Evolutionary conservation across 2,888 invertebrate species (phyloP).

Genomic region (Desoria tigrina): DNA sequence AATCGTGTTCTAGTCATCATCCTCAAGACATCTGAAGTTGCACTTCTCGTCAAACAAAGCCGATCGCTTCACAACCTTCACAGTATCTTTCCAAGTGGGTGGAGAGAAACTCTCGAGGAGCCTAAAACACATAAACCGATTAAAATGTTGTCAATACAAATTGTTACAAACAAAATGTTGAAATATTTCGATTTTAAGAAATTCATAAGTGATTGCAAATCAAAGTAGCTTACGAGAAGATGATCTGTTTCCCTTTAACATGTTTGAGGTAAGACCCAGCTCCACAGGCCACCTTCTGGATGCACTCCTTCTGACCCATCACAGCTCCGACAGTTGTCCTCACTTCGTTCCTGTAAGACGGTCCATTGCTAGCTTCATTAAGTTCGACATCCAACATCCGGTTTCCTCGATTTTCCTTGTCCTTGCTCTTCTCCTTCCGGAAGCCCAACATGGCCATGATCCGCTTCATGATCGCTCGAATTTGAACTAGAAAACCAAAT

Average conservation of each 20-base stretch:
- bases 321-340: constrained; percentile 50
- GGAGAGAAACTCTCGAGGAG: constrained; percentile 49
- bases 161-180: neutral
- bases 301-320: constrained; percentile 48
- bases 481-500: constrained; percentile 16
- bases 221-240: constrained; percentile 53
- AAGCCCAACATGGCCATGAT: constrained; percentile 45
- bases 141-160: neutral
- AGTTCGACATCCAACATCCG: constrained; percentile 31
- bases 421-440: constrained; percentile 37
- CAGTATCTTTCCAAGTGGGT: constrained; percentile 45
- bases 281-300: constrained; percentile 48
- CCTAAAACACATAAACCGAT: constrained; percentile 27
- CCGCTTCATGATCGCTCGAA: constrained; percentile 39
- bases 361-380: constrained; percentile 33
- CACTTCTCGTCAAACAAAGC: constrained; percentile 48
- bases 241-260: constrained; percentile 49
- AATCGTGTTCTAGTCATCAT: neutral
- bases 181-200: neutral
- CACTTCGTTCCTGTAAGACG: constrained; percentile 43
- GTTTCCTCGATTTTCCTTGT: constrained; percentile 35
- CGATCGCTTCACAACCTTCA: constrained; percentile 42
- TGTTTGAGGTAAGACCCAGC: constrained; percentile 48
- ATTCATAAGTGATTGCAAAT: no score
- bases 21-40: constrained; percentile 44